Percentiles rank a stretch among this genome's conserved stretches.
phyloP scores from a whole-genome alignment of 2,113 vertebrate species.

The Uropsilus gracilis region DNA sequence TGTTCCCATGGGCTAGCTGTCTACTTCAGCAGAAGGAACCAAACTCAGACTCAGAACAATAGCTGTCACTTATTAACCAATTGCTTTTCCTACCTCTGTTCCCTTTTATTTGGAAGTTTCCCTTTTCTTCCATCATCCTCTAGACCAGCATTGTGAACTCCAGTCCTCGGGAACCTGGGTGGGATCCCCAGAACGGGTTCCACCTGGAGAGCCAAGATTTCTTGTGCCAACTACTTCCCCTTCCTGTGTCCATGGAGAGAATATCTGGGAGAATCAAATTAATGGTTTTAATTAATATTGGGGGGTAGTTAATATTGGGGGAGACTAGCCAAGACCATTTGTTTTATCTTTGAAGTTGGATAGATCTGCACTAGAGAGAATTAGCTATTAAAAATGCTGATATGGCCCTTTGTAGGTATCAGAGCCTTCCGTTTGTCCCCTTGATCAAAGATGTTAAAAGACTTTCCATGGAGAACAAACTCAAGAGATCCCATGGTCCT shows the following conservation, averaged over 20 bases:
- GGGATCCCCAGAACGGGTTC: background rate
- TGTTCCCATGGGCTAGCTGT: background rate
- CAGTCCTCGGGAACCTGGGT: background rate
- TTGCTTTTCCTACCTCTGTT: background rate
- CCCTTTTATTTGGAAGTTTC: background rate
- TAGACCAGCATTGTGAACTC: background rate
- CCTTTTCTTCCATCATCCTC: background rate
- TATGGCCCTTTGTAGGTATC: background rate
- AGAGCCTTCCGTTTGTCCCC: background rate
- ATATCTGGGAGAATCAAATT: constrained; percentile 27
- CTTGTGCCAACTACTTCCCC: background rate
- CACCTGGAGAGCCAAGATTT: background rate
- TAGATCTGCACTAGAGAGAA: background rate
- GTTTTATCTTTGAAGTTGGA: background rate
- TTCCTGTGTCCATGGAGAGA: background rate
- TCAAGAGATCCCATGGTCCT: background rate
- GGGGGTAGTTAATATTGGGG: background rate
- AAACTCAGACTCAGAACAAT: background rate
- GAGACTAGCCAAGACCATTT: background rate
- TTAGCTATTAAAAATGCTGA: background rate
- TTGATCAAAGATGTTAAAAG: background rate
- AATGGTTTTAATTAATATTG: constrained; percentile 19
- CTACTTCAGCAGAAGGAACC: background rate
- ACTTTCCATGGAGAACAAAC: background rate
- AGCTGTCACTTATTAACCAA: background rate